Evolutionary conservation across 2,113 vertebrate genomes (phyloP).

Genomic region (Pedetes capensis): DNA sequence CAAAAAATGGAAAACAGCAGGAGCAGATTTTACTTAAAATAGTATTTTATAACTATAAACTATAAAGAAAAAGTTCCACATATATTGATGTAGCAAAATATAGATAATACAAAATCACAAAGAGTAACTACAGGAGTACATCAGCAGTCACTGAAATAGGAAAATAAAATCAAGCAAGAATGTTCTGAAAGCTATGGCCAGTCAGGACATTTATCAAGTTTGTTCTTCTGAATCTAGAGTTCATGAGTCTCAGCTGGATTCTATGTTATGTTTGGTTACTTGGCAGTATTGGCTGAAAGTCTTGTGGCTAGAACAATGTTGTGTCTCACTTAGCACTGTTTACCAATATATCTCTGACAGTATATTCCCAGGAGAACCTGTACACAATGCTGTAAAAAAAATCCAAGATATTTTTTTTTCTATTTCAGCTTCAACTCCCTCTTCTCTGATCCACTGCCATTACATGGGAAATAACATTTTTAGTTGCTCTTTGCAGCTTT

Average conservation of each 20-base stretch:
- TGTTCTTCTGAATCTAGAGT: neutral
- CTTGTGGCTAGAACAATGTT: neutral
- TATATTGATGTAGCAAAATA: neutral
- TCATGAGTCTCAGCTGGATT: neutral
- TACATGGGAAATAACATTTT: neutral
- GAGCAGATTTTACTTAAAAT: neutral
- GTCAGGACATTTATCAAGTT: neutral
- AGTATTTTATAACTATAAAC: neutral
- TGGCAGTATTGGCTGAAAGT: neutral
- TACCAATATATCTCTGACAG: neutral
- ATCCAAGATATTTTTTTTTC: neutral
- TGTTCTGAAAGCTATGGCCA: neutral
- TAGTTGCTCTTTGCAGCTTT: neutral
- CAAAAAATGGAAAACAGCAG: neutral
- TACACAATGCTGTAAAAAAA: neutral
- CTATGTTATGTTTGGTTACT: neutral
- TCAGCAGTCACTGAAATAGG: neutral
- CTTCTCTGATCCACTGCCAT: fast-evolving
- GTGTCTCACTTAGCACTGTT: neutral
- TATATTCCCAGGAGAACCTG: neutral
- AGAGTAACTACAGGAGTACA: neutral
- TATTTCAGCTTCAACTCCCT: neutral
- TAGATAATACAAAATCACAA: neutral
- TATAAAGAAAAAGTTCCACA: neutral
- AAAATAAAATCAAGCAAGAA: neutral